Evolutionary conservation across 2,113 vertebrate species (phyloP).

Genomic region (Genyomyrus donnyi): DNA sequence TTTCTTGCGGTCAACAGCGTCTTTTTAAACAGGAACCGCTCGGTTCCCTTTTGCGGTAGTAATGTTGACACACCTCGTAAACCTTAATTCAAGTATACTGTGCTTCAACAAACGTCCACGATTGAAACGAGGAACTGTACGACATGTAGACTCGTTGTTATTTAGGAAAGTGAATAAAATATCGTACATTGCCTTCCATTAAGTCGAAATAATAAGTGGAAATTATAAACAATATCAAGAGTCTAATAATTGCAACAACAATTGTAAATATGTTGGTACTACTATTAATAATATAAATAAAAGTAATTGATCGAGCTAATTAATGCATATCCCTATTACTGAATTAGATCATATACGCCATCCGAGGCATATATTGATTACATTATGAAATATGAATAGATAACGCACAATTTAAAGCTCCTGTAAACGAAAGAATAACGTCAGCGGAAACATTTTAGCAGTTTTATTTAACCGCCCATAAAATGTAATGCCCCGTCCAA

Average conservation of each 20-base stretch:
- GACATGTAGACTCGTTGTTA: neutral
- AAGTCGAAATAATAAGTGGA: neutral
- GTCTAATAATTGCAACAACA: neutral
- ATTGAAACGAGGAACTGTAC: neutral
- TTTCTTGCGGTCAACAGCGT: neutral
- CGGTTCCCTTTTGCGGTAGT: neutral
- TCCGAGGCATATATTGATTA: neutral
- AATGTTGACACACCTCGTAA: constrained; percentile 19
- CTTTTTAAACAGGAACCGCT: constrained; percentile 6
- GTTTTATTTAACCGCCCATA: neutral
- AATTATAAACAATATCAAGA: neutral
- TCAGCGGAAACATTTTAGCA: neutral
- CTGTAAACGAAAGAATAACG: neutral
- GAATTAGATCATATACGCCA: neutral
- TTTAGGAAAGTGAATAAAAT: neutral
- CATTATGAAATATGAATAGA: neutral
- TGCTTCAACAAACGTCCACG: neutral
- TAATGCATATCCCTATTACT: neutral
- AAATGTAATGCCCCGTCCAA: neutral
- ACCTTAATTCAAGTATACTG: constrained; percentile 13
- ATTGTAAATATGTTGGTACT: neutral
- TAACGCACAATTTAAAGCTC: neutral
- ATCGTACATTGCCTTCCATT: neutral
- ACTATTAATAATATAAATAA: neutral
- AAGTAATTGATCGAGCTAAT: neutral